phyloP scores from a whole-genome alignment of 2,888 invertebrate species.

The Bembecia ichneumoniformis region DNA sequence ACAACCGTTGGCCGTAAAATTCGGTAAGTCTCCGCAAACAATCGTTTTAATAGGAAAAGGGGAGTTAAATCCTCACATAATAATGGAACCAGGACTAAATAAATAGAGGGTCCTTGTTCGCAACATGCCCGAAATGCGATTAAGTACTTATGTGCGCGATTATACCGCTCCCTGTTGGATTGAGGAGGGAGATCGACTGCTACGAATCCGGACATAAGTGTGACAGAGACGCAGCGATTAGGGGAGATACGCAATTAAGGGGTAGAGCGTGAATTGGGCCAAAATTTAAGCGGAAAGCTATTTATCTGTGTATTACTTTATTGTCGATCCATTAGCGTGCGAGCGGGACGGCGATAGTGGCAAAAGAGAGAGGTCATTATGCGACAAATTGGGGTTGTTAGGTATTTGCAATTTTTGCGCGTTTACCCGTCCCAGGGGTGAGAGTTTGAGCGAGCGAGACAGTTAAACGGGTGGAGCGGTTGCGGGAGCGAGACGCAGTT shows the following conservation, averaged over 20 bases:
- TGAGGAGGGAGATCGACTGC: slow-evolving; percentile 29
- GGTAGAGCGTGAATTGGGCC: slow-evolving; percentile 61
- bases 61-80: slow-evolving; percentile 29
- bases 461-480: not conserved
- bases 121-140: slow-evolving; percentile 61
- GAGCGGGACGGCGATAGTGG: slow-evolving; percentile 33
- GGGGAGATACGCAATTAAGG: slow-evolving; percentile 66
- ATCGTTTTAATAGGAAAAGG: slow-evolving; percentile 50
- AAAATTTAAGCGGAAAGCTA: slow-evolving; percentile 68
- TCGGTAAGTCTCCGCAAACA: slow-evolving; percentile 58
- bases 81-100: slow-evolving; percentile 51
- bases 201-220: slow-evolving; percentile 12
- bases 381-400: slow-evolving; percentile 48
- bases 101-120: slow-evolving; percentile 55
- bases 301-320: slow-evolving; percentile 70
- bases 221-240: slow-evolving; percentile 29
- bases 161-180: slow-evolving; percentile 51
- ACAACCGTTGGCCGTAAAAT: slow-evolving; percentile 37
- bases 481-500: slow-evolving; percentile 12
- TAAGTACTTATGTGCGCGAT: slow-evolving; percentile 69
- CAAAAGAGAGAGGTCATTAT: slow-evolving; percentile 20
- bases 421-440: slow-evolving; percentile 8
- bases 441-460: slow-evolving; percentile 1
- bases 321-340: slow-evolving; percentile 64
- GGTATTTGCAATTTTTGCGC: slow-evolving; percentile 36